Evolutionary conservation across 2,797 vertebrate genomes (phyloP).

Genomic region (Falco concolor): DNA sequence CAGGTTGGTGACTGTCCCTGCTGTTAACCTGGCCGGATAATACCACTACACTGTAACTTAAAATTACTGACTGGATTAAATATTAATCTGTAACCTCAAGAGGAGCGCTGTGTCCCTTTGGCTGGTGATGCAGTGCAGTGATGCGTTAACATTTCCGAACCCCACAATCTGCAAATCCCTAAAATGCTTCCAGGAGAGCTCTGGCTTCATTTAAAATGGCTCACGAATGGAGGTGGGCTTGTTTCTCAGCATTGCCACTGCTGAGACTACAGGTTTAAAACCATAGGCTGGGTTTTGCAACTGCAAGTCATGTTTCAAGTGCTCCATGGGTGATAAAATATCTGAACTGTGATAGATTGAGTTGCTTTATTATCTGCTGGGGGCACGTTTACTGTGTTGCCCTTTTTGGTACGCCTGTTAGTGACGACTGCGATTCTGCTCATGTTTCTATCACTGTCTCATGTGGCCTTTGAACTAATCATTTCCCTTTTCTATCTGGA

Average conservation of each 20-base stretch:
- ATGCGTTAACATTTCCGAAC: neutral
- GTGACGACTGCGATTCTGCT: neutral
- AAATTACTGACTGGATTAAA: neutral
- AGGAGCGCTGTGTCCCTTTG: neutral
- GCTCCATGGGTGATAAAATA: neutral
- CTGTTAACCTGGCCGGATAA: neutral
- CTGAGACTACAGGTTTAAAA: neutral
- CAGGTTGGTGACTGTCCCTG: neutral
- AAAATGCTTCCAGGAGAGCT: neutral
- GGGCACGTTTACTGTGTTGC: accelerated
- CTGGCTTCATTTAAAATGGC: neutral
- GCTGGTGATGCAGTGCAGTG: neutral
- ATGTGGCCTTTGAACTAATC: neutral
- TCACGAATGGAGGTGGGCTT: neutral
- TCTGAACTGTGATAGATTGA: neutral
- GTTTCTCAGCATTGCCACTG: neutral
- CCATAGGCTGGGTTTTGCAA: neutral
- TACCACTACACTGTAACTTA: neutral
- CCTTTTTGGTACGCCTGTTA: neutral
- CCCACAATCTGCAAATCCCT: neutral
- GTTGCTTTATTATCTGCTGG: neutral
- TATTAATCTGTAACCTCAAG: neutral
- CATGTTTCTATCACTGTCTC: neutral
- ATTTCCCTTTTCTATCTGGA: neutral
- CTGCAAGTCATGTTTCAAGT: neutral